phyloP scores from a whole-genome alignment of 2,797 vertebrate species.

The Chloroceryle inda region DNA sequence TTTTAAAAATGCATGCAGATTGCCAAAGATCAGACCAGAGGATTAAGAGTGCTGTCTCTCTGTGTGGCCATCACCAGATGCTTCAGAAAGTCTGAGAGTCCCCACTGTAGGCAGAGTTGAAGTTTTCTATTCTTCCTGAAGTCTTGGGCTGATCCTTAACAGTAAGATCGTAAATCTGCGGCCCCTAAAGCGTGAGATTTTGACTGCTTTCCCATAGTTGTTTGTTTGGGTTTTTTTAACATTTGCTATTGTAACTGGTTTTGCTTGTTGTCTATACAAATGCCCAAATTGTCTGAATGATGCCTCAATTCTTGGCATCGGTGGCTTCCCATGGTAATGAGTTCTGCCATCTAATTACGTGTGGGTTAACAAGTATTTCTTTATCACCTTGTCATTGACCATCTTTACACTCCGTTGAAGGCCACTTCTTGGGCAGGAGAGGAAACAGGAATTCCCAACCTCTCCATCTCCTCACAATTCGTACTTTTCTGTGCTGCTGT shows the following conservation, averaged over 20 bases:
- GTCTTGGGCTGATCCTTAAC: constrained; percentile 53
- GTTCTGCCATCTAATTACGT: background rate
- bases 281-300: background rate
- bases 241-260: constrained; percentile 43
- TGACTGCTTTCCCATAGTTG: constrained; percentile 37
- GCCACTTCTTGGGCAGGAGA: background rate
- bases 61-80: constrained; percentile 59
- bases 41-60: constrained; percentile 28
- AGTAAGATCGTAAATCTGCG: constrained; percentile 56
- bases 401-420: background rate
- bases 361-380: background rate
- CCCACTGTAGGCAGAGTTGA: constrained; percentile 29
- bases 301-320: background rate
- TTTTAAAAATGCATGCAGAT: background rate
- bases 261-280: constrained; percentile 5
- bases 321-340: background rate
- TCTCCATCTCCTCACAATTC: background rate
- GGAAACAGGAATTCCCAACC: background rate
- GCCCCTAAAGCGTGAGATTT: constrained; percentile 48
- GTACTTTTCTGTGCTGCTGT: background rate
- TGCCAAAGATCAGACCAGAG: constrained; percentile 31
- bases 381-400: background rate
- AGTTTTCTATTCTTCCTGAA: constrained; percentile 58
- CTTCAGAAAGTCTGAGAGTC: constrained; percentile 49
- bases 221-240: background rate